Evolutionary conservation across 2,888 invertebrate genomes (phyloP).

Genomic region (Eupithecia dodoneata): DNA sequence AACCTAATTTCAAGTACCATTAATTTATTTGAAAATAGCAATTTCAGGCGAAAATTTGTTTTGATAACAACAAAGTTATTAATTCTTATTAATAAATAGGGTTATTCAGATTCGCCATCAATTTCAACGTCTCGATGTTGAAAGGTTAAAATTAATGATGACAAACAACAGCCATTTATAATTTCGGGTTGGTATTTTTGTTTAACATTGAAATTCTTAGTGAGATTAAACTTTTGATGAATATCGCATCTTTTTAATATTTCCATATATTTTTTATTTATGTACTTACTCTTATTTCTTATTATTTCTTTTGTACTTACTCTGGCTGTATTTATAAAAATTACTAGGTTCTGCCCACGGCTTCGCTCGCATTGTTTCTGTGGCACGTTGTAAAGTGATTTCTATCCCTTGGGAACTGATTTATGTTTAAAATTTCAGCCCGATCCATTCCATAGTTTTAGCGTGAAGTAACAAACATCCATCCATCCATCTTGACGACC

Average conservation of each 20-base stretch:
- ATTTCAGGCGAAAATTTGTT: conserved; percentile 46
- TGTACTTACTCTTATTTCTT: no score
- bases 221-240: conserved; percentile 6
- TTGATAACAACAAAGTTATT: conserved; percentile 44
- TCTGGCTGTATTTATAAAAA: no score
- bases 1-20: conserved; percentile 47
- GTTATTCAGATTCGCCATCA: conserved; percentile 42
- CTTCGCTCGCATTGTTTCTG: no score
- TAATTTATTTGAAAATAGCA: conserved; percentile 48
- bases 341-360: no score
- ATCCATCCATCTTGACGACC: no score
- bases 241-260: neutral
- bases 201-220: conserved; percentile 5
- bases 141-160: conserved; percentile 44
- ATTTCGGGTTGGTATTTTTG: conserved; percentile 30
- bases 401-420: no score
- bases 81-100: conserved; percentile 47
- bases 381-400: no score
- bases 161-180: conserved; percentile 39
- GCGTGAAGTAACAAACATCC: no score
- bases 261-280: no score
- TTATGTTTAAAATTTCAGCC: no score
- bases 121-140: conserved; percentile 42
- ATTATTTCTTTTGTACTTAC: neutral
- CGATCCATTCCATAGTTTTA: no score